phyloP scores from a whole-genome alignment of 92 coral and sea anemone genomes.

The Chrysogorgia sp. region DNA sequence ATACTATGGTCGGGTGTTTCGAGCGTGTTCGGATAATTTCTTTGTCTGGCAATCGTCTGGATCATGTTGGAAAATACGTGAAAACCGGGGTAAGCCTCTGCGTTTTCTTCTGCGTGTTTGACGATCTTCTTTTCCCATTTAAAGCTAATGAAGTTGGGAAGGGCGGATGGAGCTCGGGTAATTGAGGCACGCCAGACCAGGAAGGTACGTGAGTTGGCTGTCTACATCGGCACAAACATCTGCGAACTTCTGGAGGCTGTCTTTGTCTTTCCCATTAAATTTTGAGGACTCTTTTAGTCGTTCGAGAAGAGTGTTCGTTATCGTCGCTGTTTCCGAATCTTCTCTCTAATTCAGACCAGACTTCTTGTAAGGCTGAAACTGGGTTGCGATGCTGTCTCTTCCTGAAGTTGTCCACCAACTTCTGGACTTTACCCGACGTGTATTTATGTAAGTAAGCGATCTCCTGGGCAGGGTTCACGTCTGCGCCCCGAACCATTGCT shows the following conservation, averaged over 20 bases:
- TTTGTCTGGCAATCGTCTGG: conserved; percentile 21
- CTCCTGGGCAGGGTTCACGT: conserved; percentile 46
- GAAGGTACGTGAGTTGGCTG: conserved; percentile 48
- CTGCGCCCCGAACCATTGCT: conserved; percentile 41
- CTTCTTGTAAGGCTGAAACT: conserved; percentile 15
- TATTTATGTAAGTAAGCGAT: conserved; percentile 30
- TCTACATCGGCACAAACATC: conserved; percentile 57
- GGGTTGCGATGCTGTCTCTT: conserved; percentile 36
- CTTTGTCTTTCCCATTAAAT: conserved; percentile 36
- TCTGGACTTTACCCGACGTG: conserved; percentile 46
- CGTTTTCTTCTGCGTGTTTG: conserved; percentile 47
- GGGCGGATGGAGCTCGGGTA: conserved; percentile 53
- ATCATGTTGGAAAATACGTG: conserved; percentile 37
- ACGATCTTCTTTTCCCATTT: conserved; percentile 64
- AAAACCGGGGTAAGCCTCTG: conserved; percentile 56
- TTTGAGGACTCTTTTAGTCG: conserved; percentile 21
- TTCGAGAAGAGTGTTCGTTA: conserved; percentile 41
- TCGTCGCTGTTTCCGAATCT: conserved; percentile 61
- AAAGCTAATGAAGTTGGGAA: too few species aligned
- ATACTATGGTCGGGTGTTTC: too few species aligned
- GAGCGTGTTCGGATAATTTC: conserved; percentile 37
- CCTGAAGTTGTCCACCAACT: conserved; percentile 51
- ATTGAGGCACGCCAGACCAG: conserved; percentile 55
- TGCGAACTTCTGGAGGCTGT: conserved; percentile 41
- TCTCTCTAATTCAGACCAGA: conserved; percentile 57